A percentile compares a stretch with the other conserved stretches of the same genome.
Conservation (phyloP, 64 coral and sea anemone genomes). For the Stylophora pistillata region DNA sequence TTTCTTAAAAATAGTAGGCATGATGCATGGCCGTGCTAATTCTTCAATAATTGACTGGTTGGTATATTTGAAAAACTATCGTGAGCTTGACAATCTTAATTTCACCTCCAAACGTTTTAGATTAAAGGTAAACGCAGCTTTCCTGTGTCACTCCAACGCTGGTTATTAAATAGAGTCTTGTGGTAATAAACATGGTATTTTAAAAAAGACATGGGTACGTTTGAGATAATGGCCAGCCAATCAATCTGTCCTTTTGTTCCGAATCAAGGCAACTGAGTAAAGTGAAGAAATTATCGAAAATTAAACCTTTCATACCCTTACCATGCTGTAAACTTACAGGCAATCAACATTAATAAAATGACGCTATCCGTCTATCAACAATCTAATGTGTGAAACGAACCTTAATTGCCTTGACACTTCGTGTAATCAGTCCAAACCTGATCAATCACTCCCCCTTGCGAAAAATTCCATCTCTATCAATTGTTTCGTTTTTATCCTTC, state of each 20-base stretch:
- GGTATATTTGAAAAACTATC: not conserved
- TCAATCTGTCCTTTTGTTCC: not conserved
- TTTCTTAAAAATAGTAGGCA: no score
- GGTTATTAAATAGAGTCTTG: constrained; percentile 30
- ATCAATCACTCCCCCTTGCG: not conserved
- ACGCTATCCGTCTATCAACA: not conserved
- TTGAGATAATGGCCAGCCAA: not conserved
- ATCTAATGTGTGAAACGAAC: not conserved
- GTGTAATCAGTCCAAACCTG: not conserved
- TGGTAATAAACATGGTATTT: constrained; percentile 4
- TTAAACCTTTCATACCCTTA: constrained; percentile 3
- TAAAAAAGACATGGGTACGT: not conserved
- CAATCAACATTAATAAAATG: not conserved
- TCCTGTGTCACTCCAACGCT: not conserved
- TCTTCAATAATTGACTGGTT: not conserved
- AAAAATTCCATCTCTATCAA: not conserved
- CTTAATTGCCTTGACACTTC: not conserved
- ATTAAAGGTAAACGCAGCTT: constrained; percentile 42
- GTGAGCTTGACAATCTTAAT: not conserved
- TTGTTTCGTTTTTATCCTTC: not conserved
- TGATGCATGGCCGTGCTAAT: not conserved
- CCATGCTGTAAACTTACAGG: not conserved
- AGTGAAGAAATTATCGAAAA: constrained; percentile 18
- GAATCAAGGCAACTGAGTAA: constrained; percentile 28
- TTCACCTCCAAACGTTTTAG: not conserved